Percentiles rank a stretch among this genome's conserved stretches.
Evolutionary conservation across 2,113 vertebrate genomes (phyloP).

Genomic region (Otocyon megalotis): DNA sequence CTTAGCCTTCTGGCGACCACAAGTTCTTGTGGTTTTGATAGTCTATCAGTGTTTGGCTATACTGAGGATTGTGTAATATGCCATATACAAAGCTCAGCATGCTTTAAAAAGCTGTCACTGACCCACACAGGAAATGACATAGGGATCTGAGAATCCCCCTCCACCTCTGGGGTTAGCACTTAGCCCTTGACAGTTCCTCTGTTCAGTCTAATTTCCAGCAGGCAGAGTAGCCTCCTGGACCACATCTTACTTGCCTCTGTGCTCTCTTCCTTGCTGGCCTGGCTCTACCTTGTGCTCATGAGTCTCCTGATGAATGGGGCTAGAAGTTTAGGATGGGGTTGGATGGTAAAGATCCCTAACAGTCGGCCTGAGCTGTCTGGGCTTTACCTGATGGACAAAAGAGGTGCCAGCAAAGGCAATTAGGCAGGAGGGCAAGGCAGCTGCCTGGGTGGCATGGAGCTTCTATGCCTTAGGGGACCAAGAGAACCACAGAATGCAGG

Average conservation of each 20-base stretch:
- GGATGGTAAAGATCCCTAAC: not conserved
- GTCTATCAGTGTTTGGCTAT: not conserved
- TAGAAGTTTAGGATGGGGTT: not conserved
- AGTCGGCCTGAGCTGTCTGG: not conserved
- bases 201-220: not conserved
- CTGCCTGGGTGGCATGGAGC: not conserved
- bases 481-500: rapidly evolving
- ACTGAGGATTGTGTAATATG: rapidly evolving
- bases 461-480: not conserved
- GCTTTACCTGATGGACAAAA: not conserved
- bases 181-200: rapidly evolving
- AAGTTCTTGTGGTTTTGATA: not conserved
- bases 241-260: not conserved
- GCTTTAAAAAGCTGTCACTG: not conserved
- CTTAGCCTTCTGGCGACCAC: too few relatives aligned
- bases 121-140: rapidly evolving
- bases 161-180: rapidly evolving
- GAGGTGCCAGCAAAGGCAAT: rapidly evolving
- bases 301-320: not conserved
- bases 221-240: not conserved
- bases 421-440: not conserved
- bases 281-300: not conserved
- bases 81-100: not conserved
- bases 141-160: not conserved
- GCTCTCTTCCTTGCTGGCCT: not conserved